Percentiles rank a stretch among this genome's conserved stretches.
phyloP scores from a whole-genome alignment of 2,888 invertebrate species.

The Drosophila tripunctata region DNA sequence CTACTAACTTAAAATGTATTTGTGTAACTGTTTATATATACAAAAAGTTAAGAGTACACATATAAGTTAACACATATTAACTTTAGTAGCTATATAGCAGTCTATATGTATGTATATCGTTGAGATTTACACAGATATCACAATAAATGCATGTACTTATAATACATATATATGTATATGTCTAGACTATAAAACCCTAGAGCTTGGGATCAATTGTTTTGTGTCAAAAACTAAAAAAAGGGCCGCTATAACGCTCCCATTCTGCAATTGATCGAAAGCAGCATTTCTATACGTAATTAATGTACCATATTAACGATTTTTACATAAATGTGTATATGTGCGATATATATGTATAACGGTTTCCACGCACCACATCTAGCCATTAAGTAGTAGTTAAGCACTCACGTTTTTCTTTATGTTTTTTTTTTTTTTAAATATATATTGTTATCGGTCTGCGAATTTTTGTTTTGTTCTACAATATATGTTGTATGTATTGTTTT shows the following conservation, averaged over 20 bases:
- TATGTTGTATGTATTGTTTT: constrained; percentile 6
- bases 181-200: constrained; percentile 19
- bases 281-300: constrained; percentile 51
- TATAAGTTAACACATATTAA: no score
- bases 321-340: constrained; percentile 20
- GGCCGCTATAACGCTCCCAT: constrained; percentile 48
- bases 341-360: constrained; percentile 34
- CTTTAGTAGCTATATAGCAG: no score
- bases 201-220: constrained; percentile 10
- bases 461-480: constrained; percentile 36
- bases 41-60: constrained; percentile 28
- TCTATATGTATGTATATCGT: no score
- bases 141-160: constrained; percentile 21
- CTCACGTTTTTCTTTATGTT: constrained; percentile 21
- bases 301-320: constrained; percentile 41
- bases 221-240: constrained; percentile 25
- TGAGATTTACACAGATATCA: constrained; percentile 47
- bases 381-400: constrained; percentile 45
- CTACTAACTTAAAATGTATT: constrained; percentile 31
- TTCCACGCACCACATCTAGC: constrained; percentile 45
- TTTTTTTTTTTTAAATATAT: no score
- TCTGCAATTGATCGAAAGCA: constrained; percentile 15
- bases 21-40: constrained; percentile 45
- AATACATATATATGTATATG: constrained; percentile 12
- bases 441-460: constrained; percentile 47